Percentiles rank a stretch among this genome's conserved stretches.
phyloP scores from a whole-genome alignment of 1,140 invertebrate genomes.

The Drosophila bocqueti region DNA sequence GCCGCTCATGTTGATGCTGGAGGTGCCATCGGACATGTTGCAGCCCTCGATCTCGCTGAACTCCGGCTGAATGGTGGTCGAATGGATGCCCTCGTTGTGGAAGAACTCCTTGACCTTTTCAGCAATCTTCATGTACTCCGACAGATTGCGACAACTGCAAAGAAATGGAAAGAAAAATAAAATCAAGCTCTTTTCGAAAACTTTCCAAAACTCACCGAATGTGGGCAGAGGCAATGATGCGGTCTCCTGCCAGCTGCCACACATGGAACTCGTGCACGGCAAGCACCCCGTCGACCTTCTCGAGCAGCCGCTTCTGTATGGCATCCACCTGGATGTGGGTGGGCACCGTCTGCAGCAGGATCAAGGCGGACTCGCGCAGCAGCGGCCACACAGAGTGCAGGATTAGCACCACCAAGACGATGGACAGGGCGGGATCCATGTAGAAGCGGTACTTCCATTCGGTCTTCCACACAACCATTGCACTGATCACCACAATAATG shows the following conservation, averaged over 20 bases:
- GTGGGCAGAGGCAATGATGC: slow-evolving; percentile 97
- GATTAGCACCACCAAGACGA: slow-evolving; percentile 92
- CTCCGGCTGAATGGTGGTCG: slow-evolving; percentile 97
- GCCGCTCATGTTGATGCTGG: slow-evolving; percentile 84
- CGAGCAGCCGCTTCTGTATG: slow-evolving; percentile 93
- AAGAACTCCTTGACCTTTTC: slow-evolving; percentile 98
- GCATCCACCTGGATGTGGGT: slow-evolving; percentile 97
- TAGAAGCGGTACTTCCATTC: slow-evolving; percentile 93
- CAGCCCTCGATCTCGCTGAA: slow-evolving; percentile 90
- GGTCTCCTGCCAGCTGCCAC: slow-evolving; percentile 96
- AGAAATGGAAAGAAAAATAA: neutral
- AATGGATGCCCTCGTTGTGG: slow-evolving; percentile 93
- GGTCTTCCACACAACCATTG: slow-evolving; percentile 94
- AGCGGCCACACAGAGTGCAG: slow-evolving; percentile 94
- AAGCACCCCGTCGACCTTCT: slow-evolving; percentile 95
- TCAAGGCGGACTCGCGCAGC: slow-evolving; percentile 94
- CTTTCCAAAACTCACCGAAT: slow-evolving; percentile 88
- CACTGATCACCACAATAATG: slow-evolving; percentile 98
- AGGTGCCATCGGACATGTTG: slow-evolving; percentile 82
- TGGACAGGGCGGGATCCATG: slow-evolving; percentile 97
- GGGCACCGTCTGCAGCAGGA: slow-evolving; percentile 96
- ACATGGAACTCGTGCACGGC: slow-evolving; percentile 98
- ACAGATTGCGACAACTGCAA: slow-evolving; percentile 92
- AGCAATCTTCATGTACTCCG: slow-evolving; percentile 96
- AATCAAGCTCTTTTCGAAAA: neutral